Base-by-base conservation (phyloP, 2,888 invertebrate species). In the Elegia similella region DNA sequence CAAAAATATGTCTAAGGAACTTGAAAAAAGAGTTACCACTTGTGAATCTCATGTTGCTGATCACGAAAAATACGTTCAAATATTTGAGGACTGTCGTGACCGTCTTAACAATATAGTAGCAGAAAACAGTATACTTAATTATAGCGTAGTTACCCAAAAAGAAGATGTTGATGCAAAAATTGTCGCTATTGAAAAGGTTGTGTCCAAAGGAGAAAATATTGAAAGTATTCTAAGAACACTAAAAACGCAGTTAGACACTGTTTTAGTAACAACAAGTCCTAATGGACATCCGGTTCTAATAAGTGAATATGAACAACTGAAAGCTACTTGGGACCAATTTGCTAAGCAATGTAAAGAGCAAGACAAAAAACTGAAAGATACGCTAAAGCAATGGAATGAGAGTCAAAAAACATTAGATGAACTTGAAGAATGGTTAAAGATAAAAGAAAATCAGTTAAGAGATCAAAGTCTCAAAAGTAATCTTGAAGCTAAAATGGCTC, bases 401-500 rank as follows among this genome's bases (percentile, higher is more conserved):
- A 96, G 97, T 67, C 96, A 96, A 71, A 94, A 93, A 52, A 93
- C 95, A 16, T 93, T 97, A 34, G 96, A 97, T 64, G 93, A 93
- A 58, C 88, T 98, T 1, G 96, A 95, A 72, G 92, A 93, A 52
- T 98, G 98, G 98, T 92, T 97, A 53, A 97, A 96, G 76, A 93
- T 95, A 54, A 96, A 96, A 75, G 98, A 98, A 84, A 93, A 93
- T 52, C 95, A 95, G 76, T 94, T 98, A 0, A 96, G 98, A 82
- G 97, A 98, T 78, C 97, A 97, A 82, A 96, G 96, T 65, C 92
- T 98, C 1, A 97, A 96, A 81, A 97, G 95, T 73, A 96, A 95
- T 3, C 94, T 96, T 34, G 96, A 96, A 66, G 94, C 96, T 1
- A 98, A 98, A 84, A 92, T 94, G 62, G 92, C 93, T 7, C 96